Evolutionary conservation across 2,888 invertebrate genomes (phyloP), one percentile per base, ranked within the genome.

Genomic region (Ceriagrion tenellum): DNA sequence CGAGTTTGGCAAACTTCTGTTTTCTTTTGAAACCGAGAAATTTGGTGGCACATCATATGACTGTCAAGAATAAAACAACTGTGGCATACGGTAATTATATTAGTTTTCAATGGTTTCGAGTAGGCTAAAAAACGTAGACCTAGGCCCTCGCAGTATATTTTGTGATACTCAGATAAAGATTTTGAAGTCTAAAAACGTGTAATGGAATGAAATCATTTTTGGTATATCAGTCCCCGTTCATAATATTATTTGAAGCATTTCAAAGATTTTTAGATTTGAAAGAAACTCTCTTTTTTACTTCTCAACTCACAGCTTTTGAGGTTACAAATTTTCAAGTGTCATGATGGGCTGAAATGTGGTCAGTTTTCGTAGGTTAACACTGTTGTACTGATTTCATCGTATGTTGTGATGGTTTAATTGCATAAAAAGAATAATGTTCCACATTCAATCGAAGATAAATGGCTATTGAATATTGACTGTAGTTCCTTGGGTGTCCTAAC

Each of bases 71-170:
- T 59, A 26, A 30, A 69, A 47, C 47, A 16, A 30, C 30, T 47
- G 30, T 69, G 93, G 69, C 47, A 63, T 93, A 63, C 91, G 35
- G n/a, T 35, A 69, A 69, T n/a, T n/a, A 63, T 69, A 74, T 93
- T 93, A 74, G 69, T 93, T 93, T 91, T 93, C 93, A 93, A 93
- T 93, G 93, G 93, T 93, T 93, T 93, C 47, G 63, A 63, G 63
- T 93, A 69, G 93, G 93, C 93, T 93, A 93, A 69, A 91, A 93
- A 63, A n/a, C 93, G 93, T 93, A 91, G 91, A 59, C 20, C 47
- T 93, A 93, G 93, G 74, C 93, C 93, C 93, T 93, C 40, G 74
- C 93, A 93, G 93, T 93, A 93, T 93, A 93, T 93, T 93, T 93
- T 93, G 69, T 93, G 93, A 93, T 93, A 93, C 93, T 93, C 74